These are phyloP conservation scores for Pseudonaja textilis DNA, from an alignment of 2,113 vertebrate species.

Conservation along the genomic window DNA sequence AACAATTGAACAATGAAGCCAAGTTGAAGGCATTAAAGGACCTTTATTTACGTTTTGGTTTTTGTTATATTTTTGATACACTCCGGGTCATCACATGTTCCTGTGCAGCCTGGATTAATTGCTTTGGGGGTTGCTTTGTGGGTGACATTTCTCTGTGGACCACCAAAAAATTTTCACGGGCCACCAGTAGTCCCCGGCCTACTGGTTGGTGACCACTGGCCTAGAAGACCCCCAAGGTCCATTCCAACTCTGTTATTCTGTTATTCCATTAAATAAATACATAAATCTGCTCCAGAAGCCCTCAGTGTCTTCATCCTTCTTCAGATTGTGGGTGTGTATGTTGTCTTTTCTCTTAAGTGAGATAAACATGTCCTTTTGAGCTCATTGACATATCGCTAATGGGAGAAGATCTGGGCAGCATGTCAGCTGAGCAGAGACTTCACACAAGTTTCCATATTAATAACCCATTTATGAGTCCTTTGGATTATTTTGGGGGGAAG, in stretches of 20 bases:
- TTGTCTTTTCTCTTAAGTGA: constrained; percentile 35
- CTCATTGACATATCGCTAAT: constrained; percentile 31
- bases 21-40: too few relatives aligned
- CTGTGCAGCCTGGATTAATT: too few relatives aligned
- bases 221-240: background rate
- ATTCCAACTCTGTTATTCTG: background rate
- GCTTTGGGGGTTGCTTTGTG: too few relatives aligned
- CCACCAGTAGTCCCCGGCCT: too few relatives aligned
- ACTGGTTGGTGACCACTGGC: too few relatives aligned
- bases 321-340: background rate
- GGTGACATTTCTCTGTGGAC: too few relatives aligned
- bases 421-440: constrained; percentile 42
- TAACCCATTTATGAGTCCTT: constrained; percentile 48
- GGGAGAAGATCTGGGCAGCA: constrained; percentile 48
- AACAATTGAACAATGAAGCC: too few relatives aligned
- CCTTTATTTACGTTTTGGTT: too few relatives aligned
- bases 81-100: too few relatives aligned
- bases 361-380: constrained; percentile 53
- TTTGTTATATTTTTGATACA: too few relatives aligned
- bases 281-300: background rate
- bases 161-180: too few relatives aligned
- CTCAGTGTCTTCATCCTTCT: background rate
- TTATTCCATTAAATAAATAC: background rate
- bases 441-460: constrained; percentile 45
- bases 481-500: constrained; percentile 41